These are phyloP conservation scores for Stigmatopora argus DNA, from an alignment of 2,113 vertebrate genomes.

Conservation along the genomic window DNA sequence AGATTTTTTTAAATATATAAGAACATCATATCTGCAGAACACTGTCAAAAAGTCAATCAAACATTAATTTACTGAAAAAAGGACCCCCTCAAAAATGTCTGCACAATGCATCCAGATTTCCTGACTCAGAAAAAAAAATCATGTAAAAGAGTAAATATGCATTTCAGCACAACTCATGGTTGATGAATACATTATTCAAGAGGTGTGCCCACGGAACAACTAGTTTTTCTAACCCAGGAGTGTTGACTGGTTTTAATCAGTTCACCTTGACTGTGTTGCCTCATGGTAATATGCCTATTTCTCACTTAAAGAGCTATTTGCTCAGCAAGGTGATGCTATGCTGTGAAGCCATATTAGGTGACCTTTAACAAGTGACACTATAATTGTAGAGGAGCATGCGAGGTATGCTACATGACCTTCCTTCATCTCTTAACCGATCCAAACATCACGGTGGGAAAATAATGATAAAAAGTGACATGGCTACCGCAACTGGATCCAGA, in stretches of 20 bases:
- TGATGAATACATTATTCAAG: background rate
- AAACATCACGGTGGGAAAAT: constrained; percentile 60
- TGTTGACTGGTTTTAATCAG: background rate
- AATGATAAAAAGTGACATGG: constrained; percentile 66
- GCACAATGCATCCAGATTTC: background rate
- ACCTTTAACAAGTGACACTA: constrained; percentile 59
- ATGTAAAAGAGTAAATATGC: background rate
- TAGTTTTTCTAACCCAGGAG: background rate
- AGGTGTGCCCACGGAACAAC: background rate
- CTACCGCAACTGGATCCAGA: constrained; percentile 71
- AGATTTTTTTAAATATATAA: background rate
- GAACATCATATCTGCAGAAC: background rate
- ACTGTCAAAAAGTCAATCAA: background rate
- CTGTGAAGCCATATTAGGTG: constrained; percentile 52
- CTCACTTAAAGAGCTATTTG: constrained; percentile 8
- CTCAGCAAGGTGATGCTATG: constrained; percentile 15
- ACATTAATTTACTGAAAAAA: background rate
- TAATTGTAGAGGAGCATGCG: constrained; percentile 56
- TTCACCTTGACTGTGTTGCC: background rate
- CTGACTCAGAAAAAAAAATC: background rate
- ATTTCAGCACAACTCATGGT: background rate
- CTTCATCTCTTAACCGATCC: constrained; percentile 52
- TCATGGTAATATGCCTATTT: background rate
- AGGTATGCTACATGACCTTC: constrained; percentile 55
- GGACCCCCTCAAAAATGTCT: background rate